These are phyloP conservation scores for Barbus barbus DNA, from an alignment of 2,113 vertebrate species.

Conservation along the genomic window DNA sequence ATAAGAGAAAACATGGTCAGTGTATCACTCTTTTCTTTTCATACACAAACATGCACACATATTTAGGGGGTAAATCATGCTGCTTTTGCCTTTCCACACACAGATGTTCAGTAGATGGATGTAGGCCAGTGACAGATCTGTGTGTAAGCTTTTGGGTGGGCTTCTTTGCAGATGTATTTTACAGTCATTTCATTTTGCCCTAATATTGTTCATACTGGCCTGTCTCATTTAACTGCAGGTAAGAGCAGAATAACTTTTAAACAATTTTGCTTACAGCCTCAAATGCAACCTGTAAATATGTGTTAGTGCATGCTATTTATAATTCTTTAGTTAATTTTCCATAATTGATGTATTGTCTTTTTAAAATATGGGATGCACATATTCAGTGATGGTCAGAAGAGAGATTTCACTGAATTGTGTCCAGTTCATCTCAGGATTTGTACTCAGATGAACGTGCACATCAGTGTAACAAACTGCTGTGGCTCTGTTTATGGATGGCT, in stretches of 20 bases:
- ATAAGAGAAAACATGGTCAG: background rate
- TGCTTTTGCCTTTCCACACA: slow-evolving; percentile 9
- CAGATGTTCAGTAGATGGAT: slow-evolving; percentile 30
- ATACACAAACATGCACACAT: background rate
- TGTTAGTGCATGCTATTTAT: background rate
- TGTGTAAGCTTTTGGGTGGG: slow-evolving; percentile 11
- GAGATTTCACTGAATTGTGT: background rate
- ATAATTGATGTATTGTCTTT: background rate
- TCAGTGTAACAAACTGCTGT: background rate
- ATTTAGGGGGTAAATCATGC: slow-evolving; percentile 18
- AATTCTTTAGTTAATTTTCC: background rate
- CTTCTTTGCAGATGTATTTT: background rate
- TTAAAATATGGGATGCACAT: background rate
- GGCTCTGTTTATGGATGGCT: background rate
- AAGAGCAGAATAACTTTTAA: background rate
- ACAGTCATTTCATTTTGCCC: background rate
- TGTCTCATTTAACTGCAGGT: background rate
- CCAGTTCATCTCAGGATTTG: background rate
- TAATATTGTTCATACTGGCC: background rate
- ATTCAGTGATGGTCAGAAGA: background rate
- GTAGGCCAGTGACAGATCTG: slow-evolving; percentile 25
- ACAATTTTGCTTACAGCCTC: background rate
- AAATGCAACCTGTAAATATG: background rate
- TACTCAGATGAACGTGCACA: background rate
- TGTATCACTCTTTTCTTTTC: background rate